phyloP scores from a whole-genome alignment of 2,113 vertebrate genomes.

The Alectura lathami region DNA sequence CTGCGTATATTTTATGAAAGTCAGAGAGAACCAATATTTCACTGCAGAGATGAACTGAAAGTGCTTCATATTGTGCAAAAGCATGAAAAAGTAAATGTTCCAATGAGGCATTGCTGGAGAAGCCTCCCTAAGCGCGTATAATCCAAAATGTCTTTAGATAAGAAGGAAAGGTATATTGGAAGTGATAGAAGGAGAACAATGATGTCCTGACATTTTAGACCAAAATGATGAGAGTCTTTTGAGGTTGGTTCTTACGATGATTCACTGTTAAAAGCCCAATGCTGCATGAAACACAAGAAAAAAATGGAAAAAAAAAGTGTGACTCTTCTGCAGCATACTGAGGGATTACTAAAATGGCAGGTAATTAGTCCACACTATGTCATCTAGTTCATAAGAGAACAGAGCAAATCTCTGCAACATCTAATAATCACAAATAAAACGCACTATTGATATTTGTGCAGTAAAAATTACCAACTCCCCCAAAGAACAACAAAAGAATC shows the following conservation, averaged over 20 bases:
- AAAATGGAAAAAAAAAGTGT: too few species aligned
- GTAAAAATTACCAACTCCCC: background rate
- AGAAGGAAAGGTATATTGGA: background rate
- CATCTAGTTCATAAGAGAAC: background rate
- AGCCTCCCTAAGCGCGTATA: background rate
- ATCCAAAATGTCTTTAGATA: background rate
- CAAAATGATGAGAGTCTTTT: background rate
- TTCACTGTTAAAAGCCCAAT: background rate
- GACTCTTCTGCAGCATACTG: rapidly evolving
- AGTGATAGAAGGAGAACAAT: background rate
- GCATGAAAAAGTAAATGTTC: background rate
- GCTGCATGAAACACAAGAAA: background rate
- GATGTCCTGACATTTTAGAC: background rate
- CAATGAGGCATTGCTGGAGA: background rate
- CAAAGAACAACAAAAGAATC: background rate
- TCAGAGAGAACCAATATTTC: background rate
- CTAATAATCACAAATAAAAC: constrained; percentile 24
- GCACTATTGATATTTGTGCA: background rate
- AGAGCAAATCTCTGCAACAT: background rate
- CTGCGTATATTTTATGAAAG: background rate
- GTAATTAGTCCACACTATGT: background rate
- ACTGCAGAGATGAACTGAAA: background rate
- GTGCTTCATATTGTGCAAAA: background rate
- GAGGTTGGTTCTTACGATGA: background rate
- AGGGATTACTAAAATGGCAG: background rate